Evolutionary conservation across 2,888 invertebrate species (phyloP).

Genomic region (Selenia dentaria): DNA sequence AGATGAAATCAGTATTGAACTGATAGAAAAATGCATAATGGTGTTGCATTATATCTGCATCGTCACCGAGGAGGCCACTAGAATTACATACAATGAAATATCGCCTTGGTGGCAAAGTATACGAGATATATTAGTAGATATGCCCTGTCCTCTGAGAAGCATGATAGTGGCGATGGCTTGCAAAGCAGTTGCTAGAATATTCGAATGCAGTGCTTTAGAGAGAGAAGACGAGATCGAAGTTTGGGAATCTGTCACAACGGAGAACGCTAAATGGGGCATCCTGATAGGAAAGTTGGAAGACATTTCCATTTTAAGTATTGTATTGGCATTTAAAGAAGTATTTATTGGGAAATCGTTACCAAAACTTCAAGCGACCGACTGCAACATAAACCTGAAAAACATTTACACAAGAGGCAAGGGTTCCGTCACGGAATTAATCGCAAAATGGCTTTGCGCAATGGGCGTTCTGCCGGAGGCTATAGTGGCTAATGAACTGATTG

Average conservation of each 20-base stretch:
- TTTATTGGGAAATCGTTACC: slow-evolving; percentile 73
- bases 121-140: slow-evolving; percentile 88
- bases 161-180: slow-evolving; percentile 93
- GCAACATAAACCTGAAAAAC: slow-evolving; percentile 87
- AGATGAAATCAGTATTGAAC: slow-evolving; percentile 72
- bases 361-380: slow-evolving; percentile 80
- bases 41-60: slow-evolving; percentile 87
- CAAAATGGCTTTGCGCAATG: slow-evolving; percentile 92
- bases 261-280: slow-evolving; percentile 94
- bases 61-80: slow-evolving; percentile 84
- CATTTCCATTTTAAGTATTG: slow-evolving; percentile 90
- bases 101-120: slow-evolving; percentile 94
- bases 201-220: slow-evolving; percentile 67
- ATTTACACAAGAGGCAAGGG: slow-evolving; percentile 89
- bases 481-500: slow-evolving; percentile 78
- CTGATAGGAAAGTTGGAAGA: slow-evolving; percentile 96
- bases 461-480: slow-evolving; percentile 88
- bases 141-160: slow-evolving; percentile 90
- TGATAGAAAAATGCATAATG: slow-evolving; percentile 88
- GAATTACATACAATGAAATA: slow-evolving; percentile 87
- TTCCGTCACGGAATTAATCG: slow-evolving; percentile 94
- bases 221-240: slow-evolving; percentile 80
- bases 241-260: slow-evolving; percentile 94
- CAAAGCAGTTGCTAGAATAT: slow-evolving; percentile 87
- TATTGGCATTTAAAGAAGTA: slow-evolving; percentile 82